Evolutionary conservation across 2,113 vertebrate species (phyloP).

Genomic region (Oxygymnocypris stewartii): DNA sequence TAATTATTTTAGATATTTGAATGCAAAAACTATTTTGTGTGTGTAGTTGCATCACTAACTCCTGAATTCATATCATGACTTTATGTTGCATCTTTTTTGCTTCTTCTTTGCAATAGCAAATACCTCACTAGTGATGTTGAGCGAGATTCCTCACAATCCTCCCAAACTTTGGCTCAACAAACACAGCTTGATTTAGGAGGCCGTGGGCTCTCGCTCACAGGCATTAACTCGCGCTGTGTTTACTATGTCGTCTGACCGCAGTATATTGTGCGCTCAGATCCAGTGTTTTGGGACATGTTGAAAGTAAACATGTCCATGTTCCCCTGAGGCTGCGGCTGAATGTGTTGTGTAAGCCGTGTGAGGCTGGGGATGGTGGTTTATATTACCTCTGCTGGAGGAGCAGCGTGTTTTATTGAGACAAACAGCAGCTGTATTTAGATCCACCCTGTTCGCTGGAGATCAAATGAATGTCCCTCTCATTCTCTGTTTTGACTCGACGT

Average conservation of each 20-base stretch:
- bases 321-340: slow-evolving; percentile 62
- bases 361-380: slow-evolving; percentile 64
- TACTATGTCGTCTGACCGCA: slow-evolving; percentile 41
- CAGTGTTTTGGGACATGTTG: slow-evolving; percentile 40
- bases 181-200: slow-evolving; percentile 50
- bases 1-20: too few species aligned
- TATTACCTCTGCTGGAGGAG: slow-evolving; percentile 62
- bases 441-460: slow-evolving; percentile 60
- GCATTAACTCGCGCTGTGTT: slow-evolving; percentile 33
- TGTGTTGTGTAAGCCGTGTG: slow-evolving; percentile 63
- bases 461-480: slow-evolving; percentile 52
- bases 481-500: slow-evolving; percentile 61
- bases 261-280: slow-evolving; percentile 21
- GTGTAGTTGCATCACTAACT: background rate
- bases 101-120: background rate
- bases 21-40: too few species aligned
- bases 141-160: slow-evolving; percentile 48
- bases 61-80: background rate
- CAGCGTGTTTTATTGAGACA: slow-evolving; percentile 68
- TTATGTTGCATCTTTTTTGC: slow-evolving; percentile 1
- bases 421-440: slow-evolving; percentile 77
- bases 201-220: slow-evolving; percentile 1
- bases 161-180: slow-evolving; percentile 27
- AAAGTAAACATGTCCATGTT: slow-evolving; percentile 48
- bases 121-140: background rate